These are phyloP conservation scores for Synanthedon formicaeformis DNA, from an alignment of 2,888 invertebrate genomes.

Conservation along the genomic window DNA sequence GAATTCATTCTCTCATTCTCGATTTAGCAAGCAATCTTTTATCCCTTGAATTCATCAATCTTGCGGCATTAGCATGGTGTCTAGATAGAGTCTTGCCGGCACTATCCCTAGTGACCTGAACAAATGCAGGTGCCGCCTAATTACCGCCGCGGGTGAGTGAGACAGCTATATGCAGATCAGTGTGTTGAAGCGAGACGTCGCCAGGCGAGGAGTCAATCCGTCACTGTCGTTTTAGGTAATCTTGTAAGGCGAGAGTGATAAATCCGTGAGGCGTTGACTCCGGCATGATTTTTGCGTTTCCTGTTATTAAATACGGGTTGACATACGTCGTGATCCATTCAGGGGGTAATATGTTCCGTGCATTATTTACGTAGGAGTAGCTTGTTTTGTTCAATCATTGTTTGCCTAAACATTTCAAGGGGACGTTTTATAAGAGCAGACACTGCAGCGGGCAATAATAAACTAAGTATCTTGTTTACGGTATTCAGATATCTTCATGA, in stretches of 20 bases:
- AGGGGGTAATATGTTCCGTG: constrained; percentile 11
- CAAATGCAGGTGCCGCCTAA: constrained; percentile 63
- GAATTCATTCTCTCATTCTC: no score
- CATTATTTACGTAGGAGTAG: neutral
- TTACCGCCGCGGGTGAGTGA: constrained; percentile 35
- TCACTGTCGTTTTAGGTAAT: constrained; percentile 64
- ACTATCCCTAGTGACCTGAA: constrained; percentile 51
- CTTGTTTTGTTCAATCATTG: neutral
- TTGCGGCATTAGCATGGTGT: constrained; percentile 48
- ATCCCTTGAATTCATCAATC: constrained; percentile 45
- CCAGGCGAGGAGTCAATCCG: constrained; percentile 48
- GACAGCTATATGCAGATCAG: constrained; percentile 15
- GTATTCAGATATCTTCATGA: no score
- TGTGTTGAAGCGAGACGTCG: constrained; percentile 25
- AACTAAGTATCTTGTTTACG: no score
- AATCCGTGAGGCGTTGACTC: constrained; percentile 44
- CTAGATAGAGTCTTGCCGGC: constrained; percentile 48
- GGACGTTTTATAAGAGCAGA: no score
- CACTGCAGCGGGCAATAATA: no score
- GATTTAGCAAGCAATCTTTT: constrained; percentile 14
- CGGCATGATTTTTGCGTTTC: constrained; percentile 48
- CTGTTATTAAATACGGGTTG: constrained; percentile 29
- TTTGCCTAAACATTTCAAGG: neutral
- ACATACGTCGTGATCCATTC: constrained; percentile 26
- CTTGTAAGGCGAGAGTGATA: constrained; percentile 59